phyloP scores from a whole-genome alignment of 92 coral and sea anemone genomes.

The Blastomussa wellsi region DNA sequence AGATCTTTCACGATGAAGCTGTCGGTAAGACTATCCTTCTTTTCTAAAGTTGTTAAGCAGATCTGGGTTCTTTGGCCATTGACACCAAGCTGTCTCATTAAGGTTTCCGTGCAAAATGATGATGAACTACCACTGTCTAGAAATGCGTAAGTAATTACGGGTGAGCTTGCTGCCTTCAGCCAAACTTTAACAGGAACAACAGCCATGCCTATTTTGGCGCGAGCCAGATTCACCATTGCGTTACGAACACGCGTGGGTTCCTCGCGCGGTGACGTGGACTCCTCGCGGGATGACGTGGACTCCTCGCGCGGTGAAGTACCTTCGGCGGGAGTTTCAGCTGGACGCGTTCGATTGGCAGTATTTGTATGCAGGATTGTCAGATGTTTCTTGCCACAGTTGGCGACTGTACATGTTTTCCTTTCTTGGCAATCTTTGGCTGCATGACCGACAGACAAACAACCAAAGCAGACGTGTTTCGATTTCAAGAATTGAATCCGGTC shows the following conservation, averaged over 20 bases:
- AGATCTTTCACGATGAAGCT: no score
- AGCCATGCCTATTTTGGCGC: constrained; percentile 14
- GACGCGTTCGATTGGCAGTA: background rate
- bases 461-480: constrained; percentile 18
- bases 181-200: constrained; percentile 40
- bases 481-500: constrained; percentile 18
- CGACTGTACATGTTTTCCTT: constrained; percentile 10
- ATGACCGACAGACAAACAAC: constrained; percentile 23
- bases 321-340: background rate
- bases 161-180: background rate
- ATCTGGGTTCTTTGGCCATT: constrained; percentile 22
- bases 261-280: background rate
- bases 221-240: background rate
- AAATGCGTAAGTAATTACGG: constrained; percentile 42
- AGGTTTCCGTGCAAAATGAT: constrained; percentile 45
- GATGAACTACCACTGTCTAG: constrained; percentile 53
- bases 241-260: background rate
- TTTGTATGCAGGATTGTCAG: constrained; percentile 21
- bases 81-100: constrained; percentile 6
- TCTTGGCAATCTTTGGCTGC: no score
- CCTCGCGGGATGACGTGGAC: no score
- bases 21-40: constrained; percentile 15
- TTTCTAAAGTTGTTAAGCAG: constrained; percentile 39
- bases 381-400: constrained; percentile 1
- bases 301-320: no score